These are phyloP conservation scores for Aphrophora alni DNA, from an alignment of 2,888 invertebrate species.

Conservation along the genomic window DNA sequence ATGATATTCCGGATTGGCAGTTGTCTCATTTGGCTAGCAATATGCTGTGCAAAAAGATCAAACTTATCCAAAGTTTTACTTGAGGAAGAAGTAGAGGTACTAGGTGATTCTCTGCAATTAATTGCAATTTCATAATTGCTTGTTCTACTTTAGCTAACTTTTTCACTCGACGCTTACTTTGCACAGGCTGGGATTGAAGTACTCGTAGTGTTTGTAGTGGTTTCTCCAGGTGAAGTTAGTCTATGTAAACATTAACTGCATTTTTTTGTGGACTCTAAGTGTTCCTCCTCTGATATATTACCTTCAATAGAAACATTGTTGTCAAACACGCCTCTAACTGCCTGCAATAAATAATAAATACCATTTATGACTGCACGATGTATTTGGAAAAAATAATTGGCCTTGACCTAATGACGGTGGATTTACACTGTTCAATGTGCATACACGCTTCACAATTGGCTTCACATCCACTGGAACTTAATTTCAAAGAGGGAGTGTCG, in stretches of 20 bases:
- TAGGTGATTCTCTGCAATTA: conserved; percentile 9
- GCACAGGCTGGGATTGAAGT: too few relatives aligned
- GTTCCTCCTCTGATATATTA: neutral
- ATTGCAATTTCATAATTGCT: conserved; percentile 18
- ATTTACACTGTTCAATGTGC: conserved; percentile 14
- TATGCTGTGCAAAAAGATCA: too few relatives aligned
- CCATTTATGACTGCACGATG: conserved; percentile 28
- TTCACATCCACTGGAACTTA: conserved; percentile 14
- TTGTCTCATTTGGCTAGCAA: neutral
- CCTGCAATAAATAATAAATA: conserved; percentile 6
- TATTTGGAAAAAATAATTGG: too few relatives aligned
- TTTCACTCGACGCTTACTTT: conserved; percentile 3
- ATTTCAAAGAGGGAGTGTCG: conserved; percentile 6
- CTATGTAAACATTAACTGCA: neutral
- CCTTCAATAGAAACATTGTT: too few relatives aligned
- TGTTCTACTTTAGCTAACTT: conserved; percentile 24
- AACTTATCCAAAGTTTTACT: too few relatives aligned
- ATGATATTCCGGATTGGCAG: neutral
- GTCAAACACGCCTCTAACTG: too few relatives aligned
- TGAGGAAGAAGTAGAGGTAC: conserved; percentile 15
- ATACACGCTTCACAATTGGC: neutral
- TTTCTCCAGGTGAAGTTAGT: neutral
- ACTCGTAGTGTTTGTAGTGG: too few relatives aligned
- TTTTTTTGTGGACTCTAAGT: neutral
- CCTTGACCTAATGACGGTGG: conserved; percentile 16